These are phyloP conservation scores for Allolobophora icterica DNA, from an alignment of 2,888 invertebrate genomes.

Conservation along the genomic window DNA sequence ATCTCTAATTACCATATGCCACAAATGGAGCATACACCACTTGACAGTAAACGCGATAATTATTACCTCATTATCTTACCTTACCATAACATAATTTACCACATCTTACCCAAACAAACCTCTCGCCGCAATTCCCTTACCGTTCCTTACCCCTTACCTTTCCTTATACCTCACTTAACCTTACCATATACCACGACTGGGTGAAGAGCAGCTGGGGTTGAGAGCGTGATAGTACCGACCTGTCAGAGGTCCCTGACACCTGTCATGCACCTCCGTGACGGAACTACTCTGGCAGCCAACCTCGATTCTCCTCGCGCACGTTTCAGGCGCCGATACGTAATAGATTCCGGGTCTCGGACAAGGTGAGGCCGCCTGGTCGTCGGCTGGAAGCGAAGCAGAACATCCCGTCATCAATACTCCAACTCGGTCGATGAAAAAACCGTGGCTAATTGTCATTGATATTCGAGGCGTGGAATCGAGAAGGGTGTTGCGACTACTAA, in stretches of 20 bases:
- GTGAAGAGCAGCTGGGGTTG: neutral
- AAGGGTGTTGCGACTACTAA: neutral
- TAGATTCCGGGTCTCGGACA: conserved; percentile 14
- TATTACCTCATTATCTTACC: too few relatives aligned
- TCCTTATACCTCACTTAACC: too few relatives aligned
- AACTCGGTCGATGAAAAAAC: neutral
- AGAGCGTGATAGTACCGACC: neutral
- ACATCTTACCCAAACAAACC: too few relatives aligned
- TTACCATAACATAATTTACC: too few relatives aligned
- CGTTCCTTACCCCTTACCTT: too few relatives aligned
- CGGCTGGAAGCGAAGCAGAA: neutral
- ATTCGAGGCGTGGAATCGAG: neutral
- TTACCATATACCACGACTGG: neutral
- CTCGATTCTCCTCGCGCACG: neutral
- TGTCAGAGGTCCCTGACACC: neutral
- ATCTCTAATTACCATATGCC: too few relatives aligned
- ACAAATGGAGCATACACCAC: too few relatives aligned
- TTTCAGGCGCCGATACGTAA: conserved; percentile 12
- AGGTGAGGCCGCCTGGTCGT: neutral
- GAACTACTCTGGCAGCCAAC: neutral
- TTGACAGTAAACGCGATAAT: too few relatives aligned
- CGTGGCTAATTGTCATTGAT: neutral
- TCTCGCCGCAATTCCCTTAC: neutral
- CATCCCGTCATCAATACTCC: conserved; percentile 1
- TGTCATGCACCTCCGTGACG: neutral